phyloP scores from a whole-genome alignment of 2,888 invertebrate species.

The Leptopilina drosophilae region DNA sequence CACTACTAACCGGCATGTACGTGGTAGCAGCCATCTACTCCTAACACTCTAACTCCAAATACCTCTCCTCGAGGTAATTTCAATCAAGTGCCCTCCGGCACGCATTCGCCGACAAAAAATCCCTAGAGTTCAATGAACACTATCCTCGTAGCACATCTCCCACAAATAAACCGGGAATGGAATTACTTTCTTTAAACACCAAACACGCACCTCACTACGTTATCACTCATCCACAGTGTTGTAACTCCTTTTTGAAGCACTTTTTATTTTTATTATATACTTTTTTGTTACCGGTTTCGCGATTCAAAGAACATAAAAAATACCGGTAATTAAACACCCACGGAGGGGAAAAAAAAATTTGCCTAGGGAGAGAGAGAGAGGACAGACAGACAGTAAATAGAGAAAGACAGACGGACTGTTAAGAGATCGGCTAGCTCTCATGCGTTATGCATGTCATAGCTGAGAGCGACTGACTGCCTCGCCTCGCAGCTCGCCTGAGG shows the following conservation, averaged over 20 bases:
- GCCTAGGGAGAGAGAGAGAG: slow-evolving; percentile 54
- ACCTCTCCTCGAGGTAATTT: slow-evolving; percentile 36
- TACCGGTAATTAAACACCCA: background rate
- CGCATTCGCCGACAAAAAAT: slow-evolving; percentile 52
- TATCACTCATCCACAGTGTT: background rate
- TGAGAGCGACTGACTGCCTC: slow-evolving; percentile 79
- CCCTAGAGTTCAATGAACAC: no score
- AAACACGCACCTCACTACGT: background rate
- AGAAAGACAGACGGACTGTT: slow-evolving; percentile 60
- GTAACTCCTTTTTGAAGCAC: background rate
- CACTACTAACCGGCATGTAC: slow-evolving; percentile 90
- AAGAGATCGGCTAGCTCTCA: slow-evolving; percentile 77
- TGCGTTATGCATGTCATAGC: slow-evolving; percentile 81
- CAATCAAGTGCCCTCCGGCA: slow-evolving; percentile 49
- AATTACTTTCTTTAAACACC: background rate
- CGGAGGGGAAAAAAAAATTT: slow-evolving; percentile 35
- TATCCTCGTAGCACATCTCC: background rate
- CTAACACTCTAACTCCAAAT: slow-evolving; percentile 76
- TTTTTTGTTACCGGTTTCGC: no score
- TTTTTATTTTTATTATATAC: no score
- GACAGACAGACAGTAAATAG: slow-evolving; percentile 40
- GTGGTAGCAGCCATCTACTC: slow-evolving; percentile 95
- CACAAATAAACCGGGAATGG: no score
- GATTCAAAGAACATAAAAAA: no score
- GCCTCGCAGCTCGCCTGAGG: slow-evolving; percentile 73